Evolutionary conservation across 2,113 vertebrate species (phyloP).

Genomic region (Corapipo altera): DNA sequence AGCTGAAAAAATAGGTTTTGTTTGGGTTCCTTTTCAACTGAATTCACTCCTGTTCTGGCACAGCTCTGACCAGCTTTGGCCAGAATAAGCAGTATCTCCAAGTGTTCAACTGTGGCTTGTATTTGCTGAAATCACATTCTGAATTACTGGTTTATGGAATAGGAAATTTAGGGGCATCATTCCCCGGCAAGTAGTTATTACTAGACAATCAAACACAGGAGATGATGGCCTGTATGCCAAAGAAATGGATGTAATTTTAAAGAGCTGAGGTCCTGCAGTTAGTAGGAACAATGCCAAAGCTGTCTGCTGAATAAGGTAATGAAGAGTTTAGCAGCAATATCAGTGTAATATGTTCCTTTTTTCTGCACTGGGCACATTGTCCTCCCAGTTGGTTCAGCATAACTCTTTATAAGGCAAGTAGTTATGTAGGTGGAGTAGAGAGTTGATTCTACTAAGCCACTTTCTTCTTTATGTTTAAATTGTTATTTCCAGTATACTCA

Average conservation of each 20-base stretch:
- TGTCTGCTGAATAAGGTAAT: neutral
- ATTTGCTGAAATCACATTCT: slow-evolving; percentile 3
- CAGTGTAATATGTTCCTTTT: neutral
- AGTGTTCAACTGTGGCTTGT: neutral
- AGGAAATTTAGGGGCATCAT: neutral
- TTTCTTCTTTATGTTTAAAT: neutral
- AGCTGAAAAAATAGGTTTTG: slow-evolving; percentile 14
- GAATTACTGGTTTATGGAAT: neutral
- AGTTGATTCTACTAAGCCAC: neutral
- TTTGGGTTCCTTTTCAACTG: neutral
- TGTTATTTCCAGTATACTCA: neutral
- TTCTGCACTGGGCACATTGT: neutral
- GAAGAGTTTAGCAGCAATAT: neutral
- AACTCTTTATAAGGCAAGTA: neutral
- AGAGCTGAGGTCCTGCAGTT: neutral
- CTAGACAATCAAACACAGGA: neutral
- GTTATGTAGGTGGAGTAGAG: neutral
- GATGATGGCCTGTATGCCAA: neutral
- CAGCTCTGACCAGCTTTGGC: neutral
- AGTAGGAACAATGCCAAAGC: neutral
- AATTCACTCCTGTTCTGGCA: slow-evolving; percentile 12
- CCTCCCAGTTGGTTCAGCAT: slow-evolving; percentile 1
- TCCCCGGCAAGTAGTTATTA: neutral
- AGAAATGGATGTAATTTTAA: neutral
- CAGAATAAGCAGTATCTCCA: neutral